Evolutionary conservation across 2,888 invertebrate species (phyloP).

Genomic region (Stenolophus ochropezus): DNA sequence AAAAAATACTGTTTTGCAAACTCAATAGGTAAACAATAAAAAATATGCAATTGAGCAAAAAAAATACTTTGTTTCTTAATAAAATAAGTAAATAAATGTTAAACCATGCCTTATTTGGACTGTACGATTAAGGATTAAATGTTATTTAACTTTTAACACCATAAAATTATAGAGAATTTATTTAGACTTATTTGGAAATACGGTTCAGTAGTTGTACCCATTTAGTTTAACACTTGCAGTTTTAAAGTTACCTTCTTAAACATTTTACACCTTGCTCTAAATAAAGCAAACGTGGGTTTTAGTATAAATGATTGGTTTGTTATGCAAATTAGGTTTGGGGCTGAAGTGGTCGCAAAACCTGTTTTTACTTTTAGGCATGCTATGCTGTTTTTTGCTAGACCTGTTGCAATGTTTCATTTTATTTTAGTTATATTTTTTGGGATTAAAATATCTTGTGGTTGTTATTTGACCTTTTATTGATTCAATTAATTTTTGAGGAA

Average conservation of each 20-base stretch:
- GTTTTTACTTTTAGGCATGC: slow-evolving; percentile 17
- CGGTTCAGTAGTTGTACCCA: too few relatives aligned
- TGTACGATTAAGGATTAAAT: too few relatives aligned
- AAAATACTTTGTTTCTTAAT: too few relatives aligned
- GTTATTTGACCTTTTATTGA: background rate
- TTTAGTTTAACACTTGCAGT: background rate
- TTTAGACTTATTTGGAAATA: too few relatives aligned
- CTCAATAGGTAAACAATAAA: too few relatives aligned
- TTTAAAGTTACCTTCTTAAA: background rate
- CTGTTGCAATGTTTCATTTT: background rate
- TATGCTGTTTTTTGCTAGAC: slow-evolving; percentile 4
- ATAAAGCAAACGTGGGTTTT: slow-evolving; percentile 11
- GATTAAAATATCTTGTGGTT: background rate
- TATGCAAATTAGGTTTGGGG: slow-evolving; percentile 37
- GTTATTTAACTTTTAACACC: too few relatives aligned
- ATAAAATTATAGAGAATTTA: too few relatives aligned
- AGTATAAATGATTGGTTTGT: background rate
- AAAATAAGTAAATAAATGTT: too few relatives aligned
- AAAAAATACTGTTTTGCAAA: too few relatives aligned
- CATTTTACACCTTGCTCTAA: background rate
- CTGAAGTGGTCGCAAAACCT: slow-evolving; percentile 39
- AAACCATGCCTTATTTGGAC: too few relatives aligned
- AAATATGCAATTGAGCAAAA: too few relatives aligned
- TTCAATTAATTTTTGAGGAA: background rate
- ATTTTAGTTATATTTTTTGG: slow-evolving; percentile 4